Evolutionary conservation across 2,113 vertebrate genomes (phyloP).

Genomic region (Amblyornis subalaris): DNA sequence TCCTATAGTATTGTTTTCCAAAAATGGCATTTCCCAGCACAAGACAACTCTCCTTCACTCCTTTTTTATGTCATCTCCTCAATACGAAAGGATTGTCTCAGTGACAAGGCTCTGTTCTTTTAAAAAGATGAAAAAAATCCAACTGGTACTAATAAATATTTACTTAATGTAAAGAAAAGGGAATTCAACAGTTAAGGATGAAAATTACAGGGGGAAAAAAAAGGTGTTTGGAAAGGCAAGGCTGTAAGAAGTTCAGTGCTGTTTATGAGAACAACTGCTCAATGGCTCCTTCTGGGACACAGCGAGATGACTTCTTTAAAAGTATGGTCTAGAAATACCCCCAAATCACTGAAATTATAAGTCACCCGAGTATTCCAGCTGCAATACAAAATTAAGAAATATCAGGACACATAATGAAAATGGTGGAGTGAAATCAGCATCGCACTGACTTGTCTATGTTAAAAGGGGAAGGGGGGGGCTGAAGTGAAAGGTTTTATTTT

Average conservation of each 20-base stretch:
- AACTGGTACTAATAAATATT: constrained; percentile 37
- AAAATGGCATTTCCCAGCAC: constrained; percentile 21
- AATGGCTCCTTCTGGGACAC: constrained; percentile 30
- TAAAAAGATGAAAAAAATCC: not conserved
- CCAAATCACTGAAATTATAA: constrained; percentile 29
- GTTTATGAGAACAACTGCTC: not conserved
- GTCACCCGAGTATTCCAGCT: constrained; percentile 17
- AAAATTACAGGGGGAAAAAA: not conserved
- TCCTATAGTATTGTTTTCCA: constrained; percentile 45
- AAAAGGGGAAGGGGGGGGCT: not conserved
- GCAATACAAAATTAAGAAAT: constrained; percentile 20
- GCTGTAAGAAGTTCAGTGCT: not conserved
- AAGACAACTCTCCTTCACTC: not conserved
- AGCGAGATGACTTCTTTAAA: not conserved
- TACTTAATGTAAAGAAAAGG: constrained; percentile 6
- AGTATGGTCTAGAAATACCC: not conserved
- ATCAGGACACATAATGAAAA: constrained; percentile 28
- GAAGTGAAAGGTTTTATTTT: constrained; percentile 50
- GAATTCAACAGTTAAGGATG: constrained; percentile 1
- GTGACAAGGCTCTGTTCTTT: not conserved
- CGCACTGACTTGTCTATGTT: not conserved
- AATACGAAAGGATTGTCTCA: not conserved
- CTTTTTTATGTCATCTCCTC: constrained; percentile 6
- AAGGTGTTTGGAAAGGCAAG: not conserved
- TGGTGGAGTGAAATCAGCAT: not conserved